These are phyloP conservation scores for Nerophis lumbriciformis DNA, from an alignment of 2,113 vertebrate genomes.

Conservation along the genomic window DNA sequence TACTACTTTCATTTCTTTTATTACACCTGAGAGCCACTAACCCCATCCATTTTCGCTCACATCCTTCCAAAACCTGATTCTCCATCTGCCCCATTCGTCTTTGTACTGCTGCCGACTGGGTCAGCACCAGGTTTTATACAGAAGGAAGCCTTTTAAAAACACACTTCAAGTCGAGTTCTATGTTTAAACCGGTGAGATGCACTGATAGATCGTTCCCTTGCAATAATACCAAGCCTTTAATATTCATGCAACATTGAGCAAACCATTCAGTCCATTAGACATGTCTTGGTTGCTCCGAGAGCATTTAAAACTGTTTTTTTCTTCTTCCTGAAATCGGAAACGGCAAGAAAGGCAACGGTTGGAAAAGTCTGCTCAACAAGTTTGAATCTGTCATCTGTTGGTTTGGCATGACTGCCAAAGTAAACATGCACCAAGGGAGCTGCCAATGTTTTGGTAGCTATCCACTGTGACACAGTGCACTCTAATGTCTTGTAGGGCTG, in stretches of 20 bases:
- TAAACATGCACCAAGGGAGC: slow-evolving; percentile 44
- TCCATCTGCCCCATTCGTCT: slow-evolving; percentile 62
- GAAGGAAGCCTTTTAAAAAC: slow-evolving; percentile 31
- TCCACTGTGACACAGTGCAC: background rate
- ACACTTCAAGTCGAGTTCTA: slow-evolving; percentile 32
- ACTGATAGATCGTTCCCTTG: background rate
- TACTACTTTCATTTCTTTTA: slow-evolving; percentile 72
- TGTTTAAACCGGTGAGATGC: background rate
- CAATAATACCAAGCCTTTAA: background rate
- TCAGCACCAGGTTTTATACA: slow-evolving; percentile 55
- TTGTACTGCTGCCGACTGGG: slow-evolving; percentile 64
- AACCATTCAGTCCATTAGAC: too few relatives aligned
- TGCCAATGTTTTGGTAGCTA: slow-evolving; percentile 11
- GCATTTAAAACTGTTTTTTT: too few relatives aligned
- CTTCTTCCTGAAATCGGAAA: too few relatives aligned
- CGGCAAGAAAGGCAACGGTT: slow-evolving; percentile 17
- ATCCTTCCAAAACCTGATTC: slow-evolving; percentile 56
- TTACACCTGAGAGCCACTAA: slow-evolving; percentile 61
- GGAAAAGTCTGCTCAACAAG: slow-evolving; percentile 39
- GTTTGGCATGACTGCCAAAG: slow-evolving; percentile 47
- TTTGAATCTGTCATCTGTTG: slow-evolving; percentile 43
- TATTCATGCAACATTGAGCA: too few relatives aligned
- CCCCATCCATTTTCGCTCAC: slow-evolving; percentile 63
- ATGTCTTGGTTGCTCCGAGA: too few relatives aligned
- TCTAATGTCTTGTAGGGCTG: background rate